Conservation (phyloP, 2,113 vertebrate species). For the Damaliscus lunatus region DNA sequence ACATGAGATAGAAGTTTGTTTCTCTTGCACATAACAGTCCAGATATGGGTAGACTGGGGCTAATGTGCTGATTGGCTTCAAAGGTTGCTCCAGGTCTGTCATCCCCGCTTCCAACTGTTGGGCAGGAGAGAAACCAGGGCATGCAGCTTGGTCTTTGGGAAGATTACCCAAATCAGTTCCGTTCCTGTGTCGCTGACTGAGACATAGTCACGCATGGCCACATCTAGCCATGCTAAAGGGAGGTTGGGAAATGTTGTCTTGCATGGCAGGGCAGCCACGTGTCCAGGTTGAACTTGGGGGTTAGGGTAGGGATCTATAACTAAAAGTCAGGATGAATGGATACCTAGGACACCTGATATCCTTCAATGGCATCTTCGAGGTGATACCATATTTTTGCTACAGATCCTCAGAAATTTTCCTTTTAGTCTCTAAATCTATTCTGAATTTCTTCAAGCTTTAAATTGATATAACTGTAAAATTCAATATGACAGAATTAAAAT, state of each 20-base stretch:
- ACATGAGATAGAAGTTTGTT: neutral
- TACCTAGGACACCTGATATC: neutral
- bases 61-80: neutral
- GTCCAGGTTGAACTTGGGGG: neutral
- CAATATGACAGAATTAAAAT: neutral
- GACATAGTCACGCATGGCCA: neutral
- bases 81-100: neutral
- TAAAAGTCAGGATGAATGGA: neutral
- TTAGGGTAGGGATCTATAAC: neutral
- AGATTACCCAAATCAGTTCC: neutral
- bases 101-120: neutral
- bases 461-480: neutral
- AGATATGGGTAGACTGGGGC: neutral
- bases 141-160: neutral
- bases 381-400: neutral
- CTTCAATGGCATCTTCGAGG: neutral
- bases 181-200: neutral
- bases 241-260: neutral
- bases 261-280: fast-evolving
- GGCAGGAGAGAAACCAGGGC: neutral
- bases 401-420: neutral
- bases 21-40: neutral
- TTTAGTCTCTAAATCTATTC: neutral
- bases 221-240: neutral
- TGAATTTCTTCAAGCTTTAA: constrained; percentile 31